Percentiles rank a stretch among this genome's conserved stretches.
These are phyloP conservation scores for Rhadina sibilatrix DNA, from an alignment of 2,113 vertebrate genomes.

Conservation along the genomic window DNA sequence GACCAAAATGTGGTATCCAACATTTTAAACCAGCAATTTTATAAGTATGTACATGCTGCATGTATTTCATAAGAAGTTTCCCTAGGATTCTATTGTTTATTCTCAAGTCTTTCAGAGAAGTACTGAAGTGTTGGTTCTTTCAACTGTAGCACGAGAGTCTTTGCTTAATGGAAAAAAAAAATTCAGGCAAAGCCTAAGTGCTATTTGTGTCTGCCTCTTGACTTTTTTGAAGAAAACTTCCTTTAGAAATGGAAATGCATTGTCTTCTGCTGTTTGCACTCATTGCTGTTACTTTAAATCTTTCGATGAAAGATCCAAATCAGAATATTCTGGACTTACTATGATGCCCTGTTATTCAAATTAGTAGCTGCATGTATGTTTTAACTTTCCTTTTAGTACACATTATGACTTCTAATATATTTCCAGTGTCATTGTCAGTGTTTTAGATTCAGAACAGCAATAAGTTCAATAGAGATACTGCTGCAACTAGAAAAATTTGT, in stretches of 20 bases:
- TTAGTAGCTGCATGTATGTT: neutral
- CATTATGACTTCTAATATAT: neutral
- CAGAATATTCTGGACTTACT: neutral
- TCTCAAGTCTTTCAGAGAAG: neutral
- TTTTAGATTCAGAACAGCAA: neutral
- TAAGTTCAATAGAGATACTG: neutral
- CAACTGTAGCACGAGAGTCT: neutral
- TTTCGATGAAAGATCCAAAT: neutral
- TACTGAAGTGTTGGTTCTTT: neutral
- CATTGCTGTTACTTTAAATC: neutral
- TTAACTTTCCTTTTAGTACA: neutral
- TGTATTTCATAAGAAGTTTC: neutral
- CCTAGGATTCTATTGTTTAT: neutral
- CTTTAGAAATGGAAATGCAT: neutral
- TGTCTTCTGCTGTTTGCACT: neutral
- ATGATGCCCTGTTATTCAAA: neutral
- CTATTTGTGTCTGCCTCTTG: neutral
- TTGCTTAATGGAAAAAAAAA: conserved; percentile 4
- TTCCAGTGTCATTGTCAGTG: neutral
- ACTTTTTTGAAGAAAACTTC: neutral
- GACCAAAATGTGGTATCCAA: neutral
- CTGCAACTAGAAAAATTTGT: neutral
- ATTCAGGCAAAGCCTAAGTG: neutral
- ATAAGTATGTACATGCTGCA: neutral
- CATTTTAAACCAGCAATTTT: neutral